Base-by-base conservation (phyloP, 2,113 vertebrate species). In the Scalopus aquaticus region DNA sequence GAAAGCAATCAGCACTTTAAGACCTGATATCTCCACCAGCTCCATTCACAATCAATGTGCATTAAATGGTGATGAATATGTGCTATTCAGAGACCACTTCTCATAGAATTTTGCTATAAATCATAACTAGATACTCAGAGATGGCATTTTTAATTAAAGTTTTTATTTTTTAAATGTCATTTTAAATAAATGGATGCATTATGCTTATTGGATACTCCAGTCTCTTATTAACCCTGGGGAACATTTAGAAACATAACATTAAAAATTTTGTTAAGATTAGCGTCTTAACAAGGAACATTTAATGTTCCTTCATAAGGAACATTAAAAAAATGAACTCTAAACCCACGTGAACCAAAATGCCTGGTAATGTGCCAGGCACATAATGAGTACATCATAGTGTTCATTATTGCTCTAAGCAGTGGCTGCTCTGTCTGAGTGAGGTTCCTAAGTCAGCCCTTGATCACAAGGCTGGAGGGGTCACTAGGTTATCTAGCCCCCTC, bases 141-240 rank as follows among this genome's bases (percentile, higher is more conserved):
- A 77, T 95, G 91, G 79, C 92, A 95, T 76, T 67, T 91, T 85
- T 78, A 95, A 95, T 95, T 93, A 91, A 95, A 82, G 20, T 89
- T 84, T 94, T 76, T 65, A 62, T 96, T 95, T 96, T 91, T 70
- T 77, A 84, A 67, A 65, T 94, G 87, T 11, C 46, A 56, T 93
- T 87, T 97, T 76, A 80, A 95, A 95, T 97, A 96, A 93, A 95
- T 67, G 83, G 51, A 20, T 44, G 49, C 85, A 65, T 80, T 90
- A 60, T 84, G 37, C 72, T 73, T 84, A 93, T 67, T 79, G 15
- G 60, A 62, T 84, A 67, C 42, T 91, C 35, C 42, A 70, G 92
- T 44, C 78, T 76, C 60, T 96, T 88, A 79, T 95, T 94, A 95
- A 94, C 81, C 67, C 58, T 6, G 37, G 85, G 62, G 84, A 88